These are phyloP conservation scores for Parazoanthus atlanticus DNA, from an alignment of 92 coral and sea anemone genomes.

Conservation along the genomic window DNA sequence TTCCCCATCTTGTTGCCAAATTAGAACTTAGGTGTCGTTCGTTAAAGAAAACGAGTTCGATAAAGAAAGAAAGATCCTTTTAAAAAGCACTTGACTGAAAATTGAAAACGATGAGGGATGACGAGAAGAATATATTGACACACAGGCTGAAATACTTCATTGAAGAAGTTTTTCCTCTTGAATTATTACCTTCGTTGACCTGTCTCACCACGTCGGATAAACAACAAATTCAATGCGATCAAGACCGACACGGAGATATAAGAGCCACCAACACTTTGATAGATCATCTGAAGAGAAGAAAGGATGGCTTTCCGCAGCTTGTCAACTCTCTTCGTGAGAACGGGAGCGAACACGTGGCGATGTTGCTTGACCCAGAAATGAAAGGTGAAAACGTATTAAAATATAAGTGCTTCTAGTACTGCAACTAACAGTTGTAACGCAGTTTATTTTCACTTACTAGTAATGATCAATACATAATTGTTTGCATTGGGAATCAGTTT, in stretches of 20 bases:
- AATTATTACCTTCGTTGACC: constrained; percentile 56
- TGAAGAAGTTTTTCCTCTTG: constrained; percentile 65
- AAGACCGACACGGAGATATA: constrained; percentile 56
- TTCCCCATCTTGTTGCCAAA: not conserved
- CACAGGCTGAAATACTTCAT: constrained; percentile 62
- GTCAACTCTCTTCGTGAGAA: constrained; percentile 76
- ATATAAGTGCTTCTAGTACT: not conserved
- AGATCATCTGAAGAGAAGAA: constrained; percentile 70
- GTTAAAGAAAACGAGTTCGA: not conserved
- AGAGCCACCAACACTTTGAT: constrained; percentile 67
- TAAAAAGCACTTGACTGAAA: not conserved
- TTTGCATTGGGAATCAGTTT: not conserved
- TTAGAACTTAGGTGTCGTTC: not conserved
- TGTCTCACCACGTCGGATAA: constrained; percentile 59
- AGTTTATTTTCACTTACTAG: not conserved
- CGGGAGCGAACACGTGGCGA: constrained; percentile 80
- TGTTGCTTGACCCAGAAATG: constrained; percentile 83
- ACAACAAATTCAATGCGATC: constrained; percentile 52
- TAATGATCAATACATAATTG: too few relatives aligned
- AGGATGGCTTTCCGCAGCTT: constrained; percentile 63
- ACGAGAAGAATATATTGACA: constrained; percentile 58
- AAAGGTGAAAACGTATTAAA: constrained; percentile 46
- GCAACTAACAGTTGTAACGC: not conserved
- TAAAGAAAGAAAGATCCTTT: not conserved
- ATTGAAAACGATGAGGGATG: constrained; percentile 44